Percentiles rank a stretch among this genome's conserved stretches.
Conservation (phyloP, 2,888 invertebrate species). For the Lasioglossum calceatum region DNA sequence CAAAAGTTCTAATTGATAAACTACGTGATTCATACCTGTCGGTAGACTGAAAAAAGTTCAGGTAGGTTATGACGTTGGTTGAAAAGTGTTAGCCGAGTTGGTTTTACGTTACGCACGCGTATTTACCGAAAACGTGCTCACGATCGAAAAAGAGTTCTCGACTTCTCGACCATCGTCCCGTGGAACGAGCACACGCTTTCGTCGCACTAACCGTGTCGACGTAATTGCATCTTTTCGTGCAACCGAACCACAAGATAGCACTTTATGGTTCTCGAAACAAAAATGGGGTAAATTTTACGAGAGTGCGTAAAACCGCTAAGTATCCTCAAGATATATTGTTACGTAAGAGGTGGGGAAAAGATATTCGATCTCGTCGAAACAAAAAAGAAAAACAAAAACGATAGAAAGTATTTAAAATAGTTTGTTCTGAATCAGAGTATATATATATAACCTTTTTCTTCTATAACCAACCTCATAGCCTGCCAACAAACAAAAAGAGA, state of each 20-base stretch:
- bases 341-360: conserved; percentile 20
- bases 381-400: neutral
- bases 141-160: conserved; percentile 2
- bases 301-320: conserved; percentile 7
- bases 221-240: conserved; percentile 37
- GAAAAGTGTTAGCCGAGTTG: conserved; percentile 38
- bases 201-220: neutral
- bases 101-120: conserved; percentile 35
- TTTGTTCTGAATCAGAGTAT: conserved; percentile 9
- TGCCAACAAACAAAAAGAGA: conserved; percentile 9
- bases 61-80: conserved; percentile 65
- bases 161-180: neutral
- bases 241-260: neutral
- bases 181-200: conserved; percentile 1
- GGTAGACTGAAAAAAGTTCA: conserved; percentile 49
- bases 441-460: conserved; percentile 12
- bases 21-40: conserved; percentile 63
- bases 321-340: conserved; percentile 31
- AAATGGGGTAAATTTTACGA: conserved; percentile 26
- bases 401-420: neutral
- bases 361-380: conserved; percentile 19
- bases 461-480: conserved; percentile 56
- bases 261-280: neutral
- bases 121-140: conserved; percentile 37
- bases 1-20: conserved; percentile 58